A percentile compares a stretch with the other conserved stretches of the same genome.
Conservation (phyloP, 2,888 invertebrate genomes). For the Tenthredo amoena region DNA sequence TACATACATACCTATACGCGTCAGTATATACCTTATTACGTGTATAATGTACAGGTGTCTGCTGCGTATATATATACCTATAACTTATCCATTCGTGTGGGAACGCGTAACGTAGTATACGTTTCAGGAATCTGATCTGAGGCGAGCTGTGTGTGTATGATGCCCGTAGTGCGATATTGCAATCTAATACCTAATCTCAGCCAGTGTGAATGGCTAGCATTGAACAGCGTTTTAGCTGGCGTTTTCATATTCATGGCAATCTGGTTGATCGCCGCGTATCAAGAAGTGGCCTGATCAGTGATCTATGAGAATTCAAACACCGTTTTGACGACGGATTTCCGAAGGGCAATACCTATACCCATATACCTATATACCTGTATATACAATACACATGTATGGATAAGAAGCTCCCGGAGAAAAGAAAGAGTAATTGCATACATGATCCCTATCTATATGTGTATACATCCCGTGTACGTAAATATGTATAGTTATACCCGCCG, state of each 20-base stretch:
- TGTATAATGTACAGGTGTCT: no score
- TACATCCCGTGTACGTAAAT: neutral
- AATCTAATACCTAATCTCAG: neutral
- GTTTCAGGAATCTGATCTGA: neutral
- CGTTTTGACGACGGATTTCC: neutral
- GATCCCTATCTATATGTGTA: neutral
- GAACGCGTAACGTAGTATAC: neutral
- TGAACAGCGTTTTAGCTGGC: conserved; percentile 19
- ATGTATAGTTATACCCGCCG: neutral
- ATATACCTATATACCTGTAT: neutral
- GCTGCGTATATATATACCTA: no score
- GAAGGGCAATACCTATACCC: neutral
- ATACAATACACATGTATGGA: neutral
- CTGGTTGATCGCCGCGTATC: neutral
- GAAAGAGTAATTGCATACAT: neutral
- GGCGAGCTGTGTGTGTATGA: neutral
- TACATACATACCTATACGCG: no score
- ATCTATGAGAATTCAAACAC: neutral
- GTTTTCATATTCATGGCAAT: neutral
- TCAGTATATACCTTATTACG: neutral
- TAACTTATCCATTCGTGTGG: no score
- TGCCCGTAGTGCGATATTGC: neutral
- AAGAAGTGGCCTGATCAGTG: neutral
- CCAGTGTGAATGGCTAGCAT: conserved; percentile 10
- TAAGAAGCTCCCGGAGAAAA: neutral